Base-by-base conservation (phyloP, 2,113 vertebrate genomes). In the Chlamydotis undulata region DNA sequence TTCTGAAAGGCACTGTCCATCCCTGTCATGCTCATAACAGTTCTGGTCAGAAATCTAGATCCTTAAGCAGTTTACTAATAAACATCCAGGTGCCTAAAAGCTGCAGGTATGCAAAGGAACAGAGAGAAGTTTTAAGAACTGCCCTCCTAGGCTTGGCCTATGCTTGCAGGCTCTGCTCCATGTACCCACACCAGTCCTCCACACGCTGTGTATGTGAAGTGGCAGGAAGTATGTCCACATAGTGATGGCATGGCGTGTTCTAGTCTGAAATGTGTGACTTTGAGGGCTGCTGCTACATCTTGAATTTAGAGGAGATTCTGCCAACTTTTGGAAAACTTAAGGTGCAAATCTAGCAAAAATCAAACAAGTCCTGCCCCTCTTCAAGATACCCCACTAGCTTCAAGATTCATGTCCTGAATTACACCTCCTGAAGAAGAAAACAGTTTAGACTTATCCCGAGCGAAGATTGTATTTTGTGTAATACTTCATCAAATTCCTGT, bases 401-500 rank as follows among this genome's bases (percentile, higher is more conserved):
- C 52, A 80, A 80, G 35, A 16, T 49, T 14, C 9, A 3, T 55
- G 26, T 67, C 69, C 80, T 61, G 39, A 89, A 76, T 75, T 79
- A 68, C 10, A 68, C 26, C 19, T 75, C 6, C 49, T 49, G 49
- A 71, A 25, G 65, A 16, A 94, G 23, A 75, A 84, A 89, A 77
- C 16, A 61, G 26, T 64, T 82, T 53, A 71, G 28, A 68, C 14
- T 70, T 83, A 50, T 76, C 77, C 63, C 59, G 59, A 63, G 47
- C 37, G 59, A 92, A 90, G 65, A 80, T 1, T 74, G 45, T 41
- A 26, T 93, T 95, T 90, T 82, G 65, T 92, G 56, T 33, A 94
- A 93, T 50, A 81, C 19, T 59, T 92, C 70, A 60, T 87, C 61
- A 87, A 94, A 94, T 39, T 87, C 61, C 50, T 91, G 69, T 67